Base-by-base conservation (phyloP, 2,888 invertebrate genomes). In the Ligdia adustata region DNA sequence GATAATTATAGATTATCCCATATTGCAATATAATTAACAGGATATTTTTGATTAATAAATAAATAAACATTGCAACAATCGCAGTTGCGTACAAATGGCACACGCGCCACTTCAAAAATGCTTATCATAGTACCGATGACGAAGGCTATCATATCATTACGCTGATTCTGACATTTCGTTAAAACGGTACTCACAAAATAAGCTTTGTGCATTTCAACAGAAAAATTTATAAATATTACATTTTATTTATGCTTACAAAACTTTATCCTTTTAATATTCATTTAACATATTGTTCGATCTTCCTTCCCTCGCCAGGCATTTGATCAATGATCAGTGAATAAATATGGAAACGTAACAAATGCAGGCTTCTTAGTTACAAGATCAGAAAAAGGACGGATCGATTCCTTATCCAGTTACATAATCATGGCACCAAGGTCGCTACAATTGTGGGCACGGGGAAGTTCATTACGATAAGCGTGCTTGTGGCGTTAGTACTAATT, bases 401-500 rank as follows among this genome's bases (percentile, higher is more conserved):
- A 49, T 38, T 24, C 28, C 42, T 39, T 43, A 49, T 49, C 48
- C 42, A 28, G 48, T 43, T 49, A 49, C 42, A 43, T 48, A 42
- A 48, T 48, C 42, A 47, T 16, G 27, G 33, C 48, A 33, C 18
- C 38, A 43, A 43, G 48, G 42, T 37, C 31, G 35, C 18, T 40
- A 15, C 29, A 22, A 22, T 18, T 46, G 38, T 38, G 31, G 9
- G 13, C 32, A 20, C 13, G 37, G 28, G 15, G 22, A 45, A 14
- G 28, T 39, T 46, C 6, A 28, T 33, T 33, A 27, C 31, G 18
- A 15, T 7, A 9, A 27, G 22, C 16, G 27, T 33, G 14, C 16
- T 11, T 4, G 27, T 27, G 9, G 45, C 22, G 14, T 34, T 16
- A 6, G 22, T 14, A 31, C 9, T 5, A 11, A 24, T 12, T 26